Evolutionary conservation across 2,113 vertebrate genomes (phyloP).

Genomic region (Rhinopomastus cyanomelas): DNA sequence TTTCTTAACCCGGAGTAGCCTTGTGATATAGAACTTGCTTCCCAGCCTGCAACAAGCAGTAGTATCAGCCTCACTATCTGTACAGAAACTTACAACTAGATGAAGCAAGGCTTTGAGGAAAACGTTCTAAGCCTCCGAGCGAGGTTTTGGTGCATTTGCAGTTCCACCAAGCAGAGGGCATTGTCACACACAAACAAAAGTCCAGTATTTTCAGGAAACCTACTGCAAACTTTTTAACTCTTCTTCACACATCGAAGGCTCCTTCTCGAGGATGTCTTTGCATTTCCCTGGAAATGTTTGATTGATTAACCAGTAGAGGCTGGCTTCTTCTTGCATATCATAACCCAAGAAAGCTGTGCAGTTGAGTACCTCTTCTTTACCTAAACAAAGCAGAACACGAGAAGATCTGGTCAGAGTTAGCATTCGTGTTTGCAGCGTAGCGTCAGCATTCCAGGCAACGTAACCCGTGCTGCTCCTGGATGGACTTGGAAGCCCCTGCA

Average conservation of each 20-base stretch:
- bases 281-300: background rate
- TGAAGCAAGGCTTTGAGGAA: background rate
- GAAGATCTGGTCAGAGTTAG: background rate
- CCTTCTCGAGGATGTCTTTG: background rate
- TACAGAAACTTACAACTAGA: background rate
- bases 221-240: conserved; percentile 26
- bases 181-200: background rate
- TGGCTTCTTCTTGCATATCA: conserved; percentile 1
- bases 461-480: background rate
- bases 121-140: background rate
- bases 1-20: conserved; percentile 59
- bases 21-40: conserved; percentile 42
- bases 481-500: background rate
- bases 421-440: background rate
- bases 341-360: conserved; percentile 69
- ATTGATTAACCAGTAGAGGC: conserved; percentile 66
- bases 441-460: background rate
- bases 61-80: background rate
- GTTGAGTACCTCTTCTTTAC: conserved; percentile 70
- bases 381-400: conserved; percentile 44
- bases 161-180: background rate
- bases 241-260: conserved; percentile 53
- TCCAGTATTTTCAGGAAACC: conserved; percentile 15
- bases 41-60: conserved; percentile 38
- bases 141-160: background rate